These are phyloP conservation scores for Myopa testacea DNA, from an alignment of 2,888 invertebrate genomes.

Conservation along the genomic window DNA sequence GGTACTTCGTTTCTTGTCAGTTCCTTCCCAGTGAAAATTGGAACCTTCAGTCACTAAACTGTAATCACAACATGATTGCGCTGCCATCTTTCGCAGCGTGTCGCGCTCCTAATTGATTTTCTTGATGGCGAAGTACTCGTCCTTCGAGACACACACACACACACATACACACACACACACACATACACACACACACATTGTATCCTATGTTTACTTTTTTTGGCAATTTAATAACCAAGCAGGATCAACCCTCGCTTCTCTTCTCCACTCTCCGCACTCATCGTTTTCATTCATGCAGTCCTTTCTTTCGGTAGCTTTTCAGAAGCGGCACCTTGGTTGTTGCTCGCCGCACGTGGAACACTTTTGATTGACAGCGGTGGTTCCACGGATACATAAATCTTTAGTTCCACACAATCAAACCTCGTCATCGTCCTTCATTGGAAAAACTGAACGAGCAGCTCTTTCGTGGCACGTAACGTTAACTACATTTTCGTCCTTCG, in stretches of 20 bases:
- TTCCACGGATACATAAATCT: slow-evolving; percentile 42
- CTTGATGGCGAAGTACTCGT: slow-evolving; percentile 17
- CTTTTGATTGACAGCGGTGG: slow-evolving; percentile 63
- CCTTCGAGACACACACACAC: background rate
- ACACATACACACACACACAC: background rate
- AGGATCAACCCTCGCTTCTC: slow-evolving; percentile 42
- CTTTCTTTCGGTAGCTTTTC: slow-evolving; percentile 41
- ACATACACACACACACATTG: background rate
- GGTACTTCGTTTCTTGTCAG: no score
- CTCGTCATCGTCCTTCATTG: slow-evolving; percentile 1
- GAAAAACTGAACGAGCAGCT: background rate
- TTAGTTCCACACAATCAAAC: background rate
- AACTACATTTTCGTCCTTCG: slow-evolving; percentile 17
- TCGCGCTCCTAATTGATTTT: slow-evolving; percentile 61
- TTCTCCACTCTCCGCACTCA: background rate
- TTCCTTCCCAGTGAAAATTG: no score
- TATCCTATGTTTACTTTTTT: slow-evolving; percentile 51
- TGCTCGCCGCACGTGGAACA: slow-evolving; percentile 49
- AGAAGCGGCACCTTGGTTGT: slow-evolving; percentile 2
- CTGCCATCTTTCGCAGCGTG: slow-evolving; percentile 54
- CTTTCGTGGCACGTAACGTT: slow-evolving; percentile 32
- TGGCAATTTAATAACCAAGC: slow-evolving; percentile 63
- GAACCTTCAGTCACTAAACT: no score
- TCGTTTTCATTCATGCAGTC: slow-evolving; percentile 35
- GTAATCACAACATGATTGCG: background rate